These are phyloP conservation scores for Eublepharis macularius DNA, from an alignment of 2,113 vertebrate genomes.

Conservation along the genomic window DNA sequence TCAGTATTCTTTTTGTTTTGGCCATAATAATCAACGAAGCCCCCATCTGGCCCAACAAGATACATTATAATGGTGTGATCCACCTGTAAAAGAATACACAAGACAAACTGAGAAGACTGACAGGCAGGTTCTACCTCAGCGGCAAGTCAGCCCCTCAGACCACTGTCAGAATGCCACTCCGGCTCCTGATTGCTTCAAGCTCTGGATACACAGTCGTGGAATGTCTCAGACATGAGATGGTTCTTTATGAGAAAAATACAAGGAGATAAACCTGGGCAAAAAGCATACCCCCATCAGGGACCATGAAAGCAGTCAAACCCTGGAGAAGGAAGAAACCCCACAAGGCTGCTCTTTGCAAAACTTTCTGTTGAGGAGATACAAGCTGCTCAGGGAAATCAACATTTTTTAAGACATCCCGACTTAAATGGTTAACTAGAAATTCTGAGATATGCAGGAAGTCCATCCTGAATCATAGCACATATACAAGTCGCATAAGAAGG, in stretches of 20 bases:
- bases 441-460: background rate
- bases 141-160: background rate
- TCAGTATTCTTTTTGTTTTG: conserved; percentile 90
- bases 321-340: background rate
- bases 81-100: conserved; percentile 77
- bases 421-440: background rate
- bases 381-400: background rate
- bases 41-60: conserved; percentile 89
- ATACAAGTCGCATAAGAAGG: background rate
- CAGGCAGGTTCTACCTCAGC: background rate
- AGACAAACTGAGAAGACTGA: background rate
- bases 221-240: background rate
- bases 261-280: background rate
- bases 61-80: conserved; percentile 99
- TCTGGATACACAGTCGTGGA: background rate
- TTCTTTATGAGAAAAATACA: background rate
- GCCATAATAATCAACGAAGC: conserved; percentile 92
- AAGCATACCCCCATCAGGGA: background rate
- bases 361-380: background rate
- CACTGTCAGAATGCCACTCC: background rate
- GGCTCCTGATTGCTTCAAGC: background rate
- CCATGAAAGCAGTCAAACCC: background rate
- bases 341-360: background rate
- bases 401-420: too few species aligned
- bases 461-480: background rate